phyloP scores from a whole-genome alignment of 2,113 vertebrate species.

The Saccopteryx leptura region DNA sequence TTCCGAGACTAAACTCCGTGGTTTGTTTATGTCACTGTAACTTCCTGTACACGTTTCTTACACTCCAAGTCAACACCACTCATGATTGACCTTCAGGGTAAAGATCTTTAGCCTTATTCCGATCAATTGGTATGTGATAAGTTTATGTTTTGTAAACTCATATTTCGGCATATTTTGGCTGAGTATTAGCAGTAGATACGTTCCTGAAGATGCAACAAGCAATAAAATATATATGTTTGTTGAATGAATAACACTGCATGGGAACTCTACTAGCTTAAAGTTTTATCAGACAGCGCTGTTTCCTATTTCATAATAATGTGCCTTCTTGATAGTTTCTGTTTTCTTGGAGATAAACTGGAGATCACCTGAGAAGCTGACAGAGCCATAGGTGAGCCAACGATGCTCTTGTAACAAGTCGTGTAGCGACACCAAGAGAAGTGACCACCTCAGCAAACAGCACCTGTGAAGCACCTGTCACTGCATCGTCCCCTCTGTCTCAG shows the following conservation, averaged over 20 bases:
- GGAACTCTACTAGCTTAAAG: not conserved
- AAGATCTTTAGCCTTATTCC: constrained; percentile 14
- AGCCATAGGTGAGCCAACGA: not conserved
- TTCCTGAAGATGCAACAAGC: not conserved
- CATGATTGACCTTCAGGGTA: not conserved
- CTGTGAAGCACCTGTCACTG: not conserved
- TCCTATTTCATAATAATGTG: not conserved
- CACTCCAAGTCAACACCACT: not conserved
- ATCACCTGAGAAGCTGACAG: not conserved
- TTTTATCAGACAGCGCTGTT: constrained; percentile 17
- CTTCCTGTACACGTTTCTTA: constrained; percentile 7
- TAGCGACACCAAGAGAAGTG: not conserved
- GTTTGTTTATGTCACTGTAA: not conserved
- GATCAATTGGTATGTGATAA: not conserved
- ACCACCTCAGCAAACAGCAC: not conserved
- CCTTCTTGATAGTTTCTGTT: not conserved
- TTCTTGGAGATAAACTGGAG: not conserved
- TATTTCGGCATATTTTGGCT: not conserved
- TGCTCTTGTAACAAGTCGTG: not conserved
- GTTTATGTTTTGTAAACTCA: not conserved
- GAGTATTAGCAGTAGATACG: constrained; percentile 10
- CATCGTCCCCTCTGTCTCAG: not conserved
- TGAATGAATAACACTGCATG: not conserved
- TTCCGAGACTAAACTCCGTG: not conserved
- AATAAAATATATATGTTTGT: not conserved